Evolutionary conservation across 2,888 invertebrate genomes (phyloP), one percentile per base, ranked within the genome.

Genomic region (Euzophera pinguis): DNA sequence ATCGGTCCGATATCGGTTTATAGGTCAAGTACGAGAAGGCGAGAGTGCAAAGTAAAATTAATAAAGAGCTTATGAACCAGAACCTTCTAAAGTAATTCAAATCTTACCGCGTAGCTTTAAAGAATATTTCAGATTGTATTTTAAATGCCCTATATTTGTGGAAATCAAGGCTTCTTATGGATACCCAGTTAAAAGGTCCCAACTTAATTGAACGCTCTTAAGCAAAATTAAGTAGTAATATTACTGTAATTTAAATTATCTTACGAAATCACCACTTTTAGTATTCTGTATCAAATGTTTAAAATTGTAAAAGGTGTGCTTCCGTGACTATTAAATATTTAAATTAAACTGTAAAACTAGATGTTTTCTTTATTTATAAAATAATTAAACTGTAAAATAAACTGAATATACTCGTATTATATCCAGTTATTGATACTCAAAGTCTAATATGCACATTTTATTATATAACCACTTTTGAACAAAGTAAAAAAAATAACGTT

Each of bases 11-110:
- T 69, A 59, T 64, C 67, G 69, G 69, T 79, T 75, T 74, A 47
- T 75, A 71, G 79, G 78, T 81, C 78, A 80, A 81, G 80, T 68
- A 64, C 67, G 68, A 56, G 52, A 54, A 59, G 59, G 59, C 52
- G 50, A 42, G 42, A 43, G 27, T 29, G 2, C 29, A 13, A n/a
- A n/a, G 8, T 22, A 22, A 22, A 8, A 10, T 27, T 9, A 43
- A 27, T 13, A n/a, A 43, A 43, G 13, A 43, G 29, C 43, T 29
- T 43, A 43, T 29, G 27, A 35, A 13, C 14, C 43, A 9, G 2
- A 16, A 0, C 5, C 10, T n/a, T 3, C 0, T 1, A 10, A 34
- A 34, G 10, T 3, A 16, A 14, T 14, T 10, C 14, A 34, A 45
- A 14, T n/a, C 32, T 27, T 59, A 17, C 13, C 1, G 8, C 10